Base-by-base conservation (phyloP, 2,888 invertebrate genomes). In the Apantesis nais region DNA sequence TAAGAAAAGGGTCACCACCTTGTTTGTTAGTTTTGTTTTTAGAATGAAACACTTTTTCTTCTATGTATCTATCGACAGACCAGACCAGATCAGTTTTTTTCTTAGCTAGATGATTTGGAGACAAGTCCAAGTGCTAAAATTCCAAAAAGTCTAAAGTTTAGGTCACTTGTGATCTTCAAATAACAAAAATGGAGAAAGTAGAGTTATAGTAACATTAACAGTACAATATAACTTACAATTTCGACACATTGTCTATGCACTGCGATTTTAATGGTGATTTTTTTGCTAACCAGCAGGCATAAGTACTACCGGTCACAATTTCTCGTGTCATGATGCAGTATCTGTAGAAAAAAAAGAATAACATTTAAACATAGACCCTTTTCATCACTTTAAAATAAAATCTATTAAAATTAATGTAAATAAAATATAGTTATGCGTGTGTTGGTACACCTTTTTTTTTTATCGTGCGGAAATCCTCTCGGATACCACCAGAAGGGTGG, bases 201-300 rank as follows among this genome's bases (percentile, higher is more conserved):
- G 8, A n/a, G n/a, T n/a, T n/a, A n/a, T n/a, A n/a, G n/a, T n/a
- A n/a, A n/a, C n/a, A n/a, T n/a, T n/a, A n/a, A n/a, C n/a, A n/a
- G n/a, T n/a, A n/a, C n/a, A n/a, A n/a, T n/a, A n/a, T n/a, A 29
- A 90, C 94, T 89, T 85, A 94, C 94, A 88, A 82, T 64, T 86
- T 80, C 72, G 91, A 92, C 41, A 83, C 67, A 64, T 90, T 90
- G 78, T 88, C 89, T 29, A 90, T 80, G 70, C 94, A 94, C 69
- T 89, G 90, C 0, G 82, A 81, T 72, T 86, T 90, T 2, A 65
- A 72, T 19, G 83, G 71, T 8, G 82, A 76, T 71, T 85, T 89
- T 69, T 85, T 92, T 8, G 83, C 65, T 16, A 82, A 74, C 34
- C 86, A 82, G 71, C 94, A 94, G 0, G 81, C 80, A 69, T 85